Base-by-base conservation (phyloP, 1,140 invertebrate genomes). In the Physella acuta region DNA sequence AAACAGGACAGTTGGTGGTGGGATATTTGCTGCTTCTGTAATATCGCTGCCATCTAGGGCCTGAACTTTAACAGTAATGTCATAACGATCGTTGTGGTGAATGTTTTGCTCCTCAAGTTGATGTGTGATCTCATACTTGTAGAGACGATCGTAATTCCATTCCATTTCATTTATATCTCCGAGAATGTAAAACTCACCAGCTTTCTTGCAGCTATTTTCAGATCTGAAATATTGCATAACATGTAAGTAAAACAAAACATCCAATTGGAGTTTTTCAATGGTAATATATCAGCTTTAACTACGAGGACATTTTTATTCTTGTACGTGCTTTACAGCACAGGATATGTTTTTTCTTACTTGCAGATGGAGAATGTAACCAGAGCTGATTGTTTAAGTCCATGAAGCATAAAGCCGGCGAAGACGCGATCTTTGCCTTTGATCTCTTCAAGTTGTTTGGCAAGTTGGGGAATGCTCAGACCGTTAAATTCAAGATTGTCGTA, bases 401-500 rank as follows among this genome's bases (percentile, higher is more conserved):
- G 71, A 5, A 75, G 74, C 51, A 66, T 67, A 55, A 75, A 73
- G 0, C 65, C 69, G 24, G 56, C 74, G 55, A 73, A 75, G 5
- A 72, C 60, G 16, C 74, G 33, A 39, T 75, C 70, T 20, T 60
- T 33, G 0, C 36, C 44, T 31, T 53, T 64, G 26, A 52, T 61
- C n/a, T 59, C 37, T 28, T 70, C 53, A 11, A 72, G 56, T 26
- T 71, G 62, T 24, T 49, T 20, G 1, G 53, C 31, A 2, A 75
- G 44, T 60, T 71, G 59, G 4, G 69, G 61, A 14, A 73, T 37
- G 26, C 64, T 62, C 55, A 75, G 37, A 0, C 74, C 74, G 44
- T 68, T 70, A 39, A 75, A 68, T 36, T 73, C 66, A 16, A 75
- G 52, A 56, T 73, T 70, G 63, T 75, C 74, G 60, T 75, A 75